A percentile compares a stretch with the other conserved stretches of the same genome.
phyloP scores from a whole-genome alignment of 2,113 vertebrate species.

The Istiophorus platypterus region DNA sequence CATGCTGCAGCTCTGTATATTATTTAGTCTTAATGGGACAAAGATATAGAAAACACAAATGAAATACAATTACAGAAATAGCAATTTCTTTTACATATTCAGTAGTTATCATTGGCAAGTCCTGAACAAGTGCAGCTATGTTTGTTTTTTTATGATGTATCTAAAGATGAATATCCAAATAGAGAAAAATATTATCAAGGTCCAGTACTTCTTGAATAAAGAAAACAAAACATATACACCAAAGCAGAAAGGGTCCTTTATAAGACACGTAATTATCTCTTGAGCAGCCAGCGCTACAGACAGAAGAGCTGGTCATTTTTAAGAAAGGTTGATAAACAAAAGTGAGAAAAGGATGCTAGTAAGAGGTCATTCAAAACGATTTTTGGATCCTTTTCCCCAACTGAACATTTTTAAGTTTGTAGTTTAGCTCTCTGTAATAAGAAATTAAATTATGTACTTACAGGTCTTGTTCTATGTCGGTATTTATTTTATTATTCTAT shows the following conservation, averaged over 20 bases:
- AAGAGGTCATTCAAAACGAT: background rate
- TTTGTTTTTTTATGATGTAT: too few species aligned
- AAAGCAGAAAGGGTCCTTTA: background rate
- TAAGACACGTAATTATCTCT: background rate
- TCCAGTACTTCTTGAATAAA: background rate
- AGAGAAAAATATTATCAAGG: background rate
- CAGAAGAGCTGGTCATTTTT: background rate
- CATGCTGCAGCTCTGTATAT: background rate
- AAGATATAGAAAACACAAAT: too few species aligned
- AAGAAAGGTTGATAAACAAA: slow-evolving; percentile 17
- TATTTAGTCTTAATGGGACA: background rate
- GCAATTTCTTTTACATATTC: too few species aligned
- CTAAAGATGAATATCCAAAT: background rate
- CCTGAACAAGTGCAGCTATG: too few species aligned
- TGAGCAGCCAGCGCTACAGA: background rate
- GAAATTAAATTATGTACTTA: too few species aligned
- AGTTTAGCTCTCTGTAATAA: too few species aligned
- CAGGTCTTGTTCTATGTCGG: background rate
- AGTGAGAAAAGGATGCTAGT: background rate
- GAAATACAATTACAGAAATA: too few species aligned
- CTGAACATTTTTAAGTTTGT: background rate
- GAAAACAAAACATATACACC: background rate
- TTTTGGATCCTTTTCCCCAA: background rate
- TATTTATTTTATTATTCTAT: background rate
- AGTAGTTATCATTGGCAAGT: too few species aligned